phyloP scores from a whole-genome alignment of 2,888 invertebrate genomes.

The Rotaria magnacalcarata region DNA sequence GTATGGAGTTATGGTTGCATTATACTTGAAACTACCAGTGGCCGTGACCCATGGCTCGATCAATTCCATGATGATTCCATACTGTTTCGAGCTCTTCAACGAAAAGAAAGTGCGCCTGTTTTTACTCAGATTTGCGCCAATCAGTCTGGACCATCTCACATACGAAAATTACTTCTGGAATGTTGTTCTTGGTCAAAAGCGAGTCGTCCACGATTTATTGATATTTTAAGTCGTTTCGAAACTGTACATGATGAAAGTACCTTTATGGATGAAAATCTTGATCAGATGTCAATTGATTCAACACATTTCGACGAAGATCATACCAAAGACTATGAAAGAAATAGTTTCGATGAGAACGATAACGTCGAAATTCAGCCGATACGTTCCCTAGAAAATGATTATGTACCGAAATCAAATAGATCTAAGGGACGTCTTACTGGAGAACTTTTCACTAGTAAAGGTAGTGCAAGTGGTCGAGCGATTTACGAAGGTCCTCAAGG shows the following conservation, averaged over 20 bases:
- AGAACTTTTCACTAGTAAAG: background rate
- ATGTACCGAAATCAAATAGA: background rate
- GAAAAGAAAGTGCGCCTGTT: background rate
- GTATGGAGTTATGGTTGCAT: constrained; percentile 26
- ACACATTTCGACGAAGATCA: background rate
- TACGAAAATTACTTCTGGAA: background rate
- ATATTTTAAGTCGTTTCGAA: background rate
- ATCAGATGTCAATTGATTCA: background rate
- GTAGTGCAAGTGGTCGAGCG: background rate
- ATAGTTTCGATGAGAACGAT: too few relatives aligned
- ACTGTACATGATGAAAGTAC: background rate
- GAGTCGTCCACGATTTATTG: background rate
- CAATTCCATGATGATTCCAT: background rate
- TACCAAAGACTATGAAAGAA: too few relatives aligned
- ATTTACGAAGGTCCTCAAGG: background rate
- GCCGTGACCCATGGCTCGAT: background rate
- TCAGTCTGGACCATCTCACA: background rate
- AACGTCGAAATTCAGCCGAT: background rate
- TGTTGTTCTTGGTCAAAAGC: constrained; percentile 14
- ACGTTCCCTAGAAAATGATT: too few relatives aligned
- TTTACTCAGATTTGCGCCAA: background rate
- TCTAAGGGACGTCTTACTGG: background rate
- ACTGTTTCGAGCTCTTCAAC: constrained; percentile 20
- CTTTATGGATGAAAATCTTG: background rate
- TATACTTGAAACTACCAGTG: background rate